Conservation (phyloP, 2,797 vertebrate genomes). For the Pseudochaenichthys georgianus region DNA sequence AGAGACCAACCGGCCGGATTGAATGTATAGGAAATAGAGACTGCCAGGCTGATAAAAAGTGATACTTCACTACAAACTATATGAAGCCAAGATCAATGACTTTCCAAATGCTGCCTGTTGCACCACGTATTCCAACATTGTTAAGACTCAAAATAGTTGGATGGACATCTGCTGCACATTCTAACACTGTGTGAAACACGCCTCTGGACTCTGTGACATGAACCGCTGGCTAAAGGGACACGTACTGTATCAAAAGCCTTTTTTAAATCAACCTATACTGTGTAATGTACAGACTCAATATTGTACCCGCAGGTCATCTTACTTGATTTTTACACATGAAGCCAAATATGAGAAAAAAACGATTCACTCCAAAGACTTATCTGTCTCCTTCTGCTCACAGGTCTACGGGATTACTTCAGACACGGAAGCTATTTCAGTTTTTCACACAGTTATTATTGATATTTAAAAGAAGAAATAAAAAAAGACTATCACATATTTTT, state of each 20-base stretch:
- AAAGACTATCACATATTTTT: constrained; percentile 73
- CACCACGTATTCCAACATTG: constrained; percentile 18
- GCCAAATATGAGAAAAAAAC: constrained; percentile 75
- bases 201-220: constrained; percentile 51
- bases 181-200: constrained; percentile 67
- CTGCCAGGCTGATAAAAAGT: constrained; percentile 25
- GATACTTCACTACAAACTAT: constrained; percentile 17
- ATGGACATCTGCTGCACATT: constrained; percentile 53
- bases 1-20: constrained; percentile 26
- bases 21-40: constrained; percentile 8
- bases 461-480: constrained; percentile 38
- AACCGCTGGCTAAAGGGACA: constrained; percentile 33
- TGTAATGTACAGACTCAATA: constrained; percentile 44
- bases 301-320: constrained; percentile 38
- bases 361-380: constrained; percentile 77
- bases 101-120: constrained; percentile 48
- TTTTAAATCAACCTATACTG: constrained; percentile 32
- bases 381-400: constrained; percentile 48
- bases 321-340: constrained; percentile 73
- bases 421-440: constrained; percentile 60
- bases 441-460: constrained; percentile 70
- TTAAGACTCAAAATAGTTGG: constrained; percentile 21
- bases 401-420: constrained; percentile 42
- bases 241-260: constrained; percentile 34
- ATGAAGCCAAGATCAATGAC: constrained; percentile 47